Base-by-base conservation (phyloP, 2,113 vertebrate species). In the Oreochromis tanganicae region DNA sequence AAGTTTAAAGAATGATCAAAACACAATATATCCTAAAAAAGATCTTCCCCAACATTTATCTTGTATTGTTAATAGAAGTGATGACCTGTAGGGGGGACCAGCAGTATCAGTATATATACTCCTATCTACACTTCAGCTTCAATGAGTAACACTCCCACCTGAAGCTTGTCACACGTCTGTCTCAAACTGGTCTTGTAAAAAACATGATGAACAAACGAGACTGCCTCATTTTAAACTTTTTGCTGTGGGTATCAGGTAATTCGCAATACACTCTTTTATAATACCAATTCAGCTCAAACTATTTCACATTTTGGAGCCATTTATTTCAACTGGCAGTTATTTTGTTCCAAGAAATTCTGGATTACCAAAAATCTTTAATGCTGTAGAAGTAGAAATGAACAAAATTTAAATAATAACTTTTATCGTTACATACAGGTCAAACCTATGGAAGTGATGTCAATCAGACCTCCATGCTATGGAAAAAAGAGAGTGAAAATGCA, bases 231-330 rank as follows among this genome's bases (percentile, higher is more conserved):
- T 63, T 46, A 3, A 1, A 71, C 34, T 17, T 59, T 43, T 9
- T 78, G 9, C 54, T 89, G 14, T 89, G 83, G 85, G 66, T 9
- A 5, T 7, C 82, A 87, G 90, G 90, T 92, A 84, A 81, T 48
- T 27, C 3, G 2, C 6, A 71, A 13, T 19, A 29, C 36, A 21
- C 10, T 8, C 63, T 50, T 4, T 82, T 11, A 24, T 36, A 3
- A 59, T 6, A 9, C 7, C 4, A 12, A 43, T 21, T 19, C 36
- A 50, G 2, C 17, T 71, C n/a, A 71, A 48, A 43, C 11, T 9
- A 71, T 4, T 41, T 71, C 7, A 68, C 4, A 5, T 68, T 71
- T 43, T 71, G 2, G 14, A 71, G 5, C 11, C 41, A 68, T 3
- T 68, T 71, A 41, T 71, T 71, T 14, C 1, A 41, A 41, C 2